phyloP scores from a whole-genome alignment of 2,888 invertebrate species.

The Andrena minutula region DNA sequence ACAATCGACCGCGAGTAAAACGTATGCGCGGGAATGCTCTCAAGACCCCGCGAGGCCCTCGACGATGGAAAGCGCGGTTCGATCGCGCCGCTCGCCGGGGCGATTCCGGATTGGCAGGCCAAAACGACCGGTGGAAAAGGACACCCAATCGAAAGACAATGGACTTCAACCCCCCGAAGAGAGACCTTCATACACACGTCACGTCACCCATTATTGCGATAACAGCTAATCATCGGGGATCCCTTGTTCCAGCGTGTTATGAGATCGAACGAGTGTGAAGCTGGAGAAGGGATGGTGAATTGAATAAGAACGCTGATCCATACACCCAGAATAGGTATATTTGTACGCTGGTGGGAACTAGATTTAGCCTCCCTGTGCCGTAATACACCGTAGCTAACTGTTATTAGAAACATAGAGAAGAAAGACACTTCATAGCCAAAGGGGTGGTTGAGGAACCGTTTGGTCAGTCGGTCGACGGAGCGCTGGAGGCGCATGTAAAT shows the following conservation, averaged over 20 bases:
- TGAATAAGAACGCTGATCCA: background rate
- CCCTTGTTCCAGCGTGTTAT: slow-evolving; percentile 63
- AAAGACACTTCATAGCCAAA: slow-evolving; percentile 1
- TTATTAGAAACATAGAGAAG: background rate
- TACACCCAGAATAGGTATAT: background rate
- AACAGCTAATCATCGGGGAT: slow-evolving; percentile 75
- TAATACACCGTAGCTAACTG: too few relatives aligned
- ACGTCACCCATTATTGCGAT: slow-evolving; percentile 76
- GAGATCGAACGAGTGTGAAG: slow-evolving; percentile 45
- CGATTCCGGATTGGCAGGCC: slow-evolving; percentile 53
- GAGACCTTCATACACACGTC: slow-evolving; percentile 69
- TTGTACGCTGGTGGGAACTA: background rate
- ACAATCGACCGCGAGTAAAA: slow-evolving; percentile 15
- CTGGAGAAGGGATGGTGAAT: slow-evolving; percentile 5
- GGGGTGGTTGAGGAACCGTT: slow-evolving; percentile 45
- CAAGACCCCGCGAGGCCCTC: slow-evolving; percentile 34
- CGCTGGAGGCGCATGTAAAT: slow-evolving; percentile 34
- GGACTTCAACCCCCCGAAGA: slow-evolving; percentile 57
- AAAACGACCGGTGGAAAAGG: slow-evolving; percentile 57
- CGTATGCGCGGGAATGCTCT: slow-evolving; percentile 18
- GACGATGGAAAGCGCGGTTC: slow-evolving; percentile 29
- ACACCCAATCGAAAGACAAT: slow-evolving; percentile 70
- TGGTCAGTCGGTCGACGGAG: slow-evolving; percentile 60
- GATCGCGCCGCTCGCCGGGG: slow-evolving; percentile 10
- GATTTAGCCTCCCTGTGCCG: too few relatives aligned